These are phyloP conservation scores for Horisme vitalbata DNA, from an alignment of 2,888 invertebrate species.

Conservation along the genomic window DNA sequence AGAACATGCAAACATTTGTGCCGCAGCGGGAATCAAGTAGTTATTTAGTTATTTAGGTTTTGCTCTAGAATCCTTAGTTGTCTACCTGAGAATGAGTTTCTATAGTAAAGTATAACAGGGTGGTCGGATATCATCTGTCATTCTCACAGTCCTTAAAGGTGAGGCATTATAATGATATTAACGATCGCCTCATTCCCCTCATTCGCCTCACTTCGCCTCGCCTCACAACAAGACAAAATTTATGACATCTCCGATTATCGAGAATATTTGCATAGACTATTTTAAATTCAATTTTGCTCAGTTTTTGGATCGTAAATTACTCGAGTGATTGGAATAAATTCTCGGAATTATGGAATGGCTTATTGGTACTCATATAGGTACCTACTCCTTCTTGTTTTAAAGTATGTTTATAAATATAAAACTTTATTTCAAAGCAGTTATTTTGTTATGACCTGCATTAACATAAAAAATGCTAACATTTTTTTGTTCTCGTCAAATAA, in stretches of 20 bases:
- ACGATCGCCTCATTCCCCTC: conserved; percentile 33
- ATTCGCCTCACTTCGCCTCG: conserved; percentile 6
- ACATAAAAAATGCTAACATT: too few species aligned
- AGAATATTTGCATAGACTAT: conserved; percentile 35
- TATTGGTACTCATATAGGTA: background rate
- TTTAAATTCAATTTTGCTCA: conserved; percentile 36
- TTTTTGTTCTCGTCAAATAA: too few species aligned
- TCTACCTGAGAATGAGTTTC: conserved; percentile 29
- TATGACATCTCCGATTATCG: conserved; percentile 42
- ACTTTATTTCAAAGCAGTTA: too few species aligned
- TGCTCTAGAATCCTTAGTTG: background rate
- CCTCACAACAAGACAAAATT: conserved; percentile 48
- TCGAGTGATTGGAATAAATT: conserved; percentile 30
- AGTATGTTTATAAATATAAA: too few species aligned
- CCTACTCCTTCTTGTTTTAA: too few species aligned
- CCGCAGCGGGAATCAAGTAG: too few species aligned
- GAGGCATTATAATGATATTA: conserved; percentile 49
- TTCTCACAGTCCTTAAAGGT: conserved; percentile 27
- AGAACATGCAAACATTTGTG: too few species aligned
- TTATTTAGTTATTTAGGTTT: too few species aligned
- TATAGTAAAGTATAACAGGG: conserved; percentile 17
- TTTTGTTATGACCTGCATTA: too few species aligned
- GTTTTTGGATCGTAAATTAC: conserved; percentile 35
- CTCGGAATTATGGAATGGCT: conserved; percentile 10
- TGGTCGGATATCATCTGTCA: conserved; percentile 20